Evolutionary conservation across 2,888 invertebrate genomes (phyloP).

Genomic region (Rhamphomyia laevipes): DNA sequence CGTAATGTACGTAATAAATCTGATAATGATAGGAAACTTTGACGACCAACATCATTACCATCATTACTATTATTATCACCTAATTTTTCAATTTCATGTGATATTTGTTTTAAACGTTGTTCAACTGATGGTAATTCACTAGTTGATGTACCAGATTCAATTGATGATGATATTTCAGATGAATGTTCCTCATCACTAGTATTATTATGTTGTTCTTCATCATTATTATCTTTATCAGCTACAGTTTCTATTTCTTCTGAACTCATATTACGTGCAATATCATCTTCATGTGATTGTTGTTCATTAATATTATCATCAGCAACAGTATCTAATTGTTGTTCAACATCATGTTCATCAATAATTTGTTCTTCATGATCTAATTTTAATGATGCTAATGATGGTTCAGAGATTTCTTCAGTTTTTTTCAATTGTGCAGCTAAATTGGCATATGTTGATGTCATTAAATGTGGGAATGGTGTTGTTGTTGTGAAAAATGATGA

Average conservation of each 20-base stretch:
- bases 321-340: constrained; percentile 15
- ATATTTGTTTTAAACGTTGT: constrained; percentile 32
- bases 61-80: constrained; percentile 25
- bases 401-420: constrained; percentile 20
- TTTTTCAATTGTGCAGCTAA: constrained; percentile 16
- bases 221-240: constrained; percentile 9
- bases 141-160: constrained; percentile 14
- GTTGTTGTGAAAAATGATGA: constrained; percentile 22
- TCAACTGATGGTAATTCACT: constrained; percentile 32
- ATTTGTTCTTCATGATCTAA: constrained; percentile 26
- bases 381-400: constrained; percentile 29
- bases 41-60: constrained; percentile 26
- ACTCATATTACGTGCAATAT: constrained; percentile 2
- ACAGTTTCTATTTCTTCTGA: constrained; percentile 11
- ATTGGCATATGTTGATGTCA: constrained; percentile 25
- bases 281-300: neutral
- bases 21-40: constrained; percentile 35
- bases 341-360: constrained; percentile 10
- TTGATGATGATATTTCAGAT: neutral
- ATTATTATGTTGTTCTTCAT: neutral
- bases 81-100: constrained; percentile 34
- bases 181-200: constrained; percentile 6
- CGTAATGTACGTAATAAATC: constrained; percentile 36
- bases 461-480: constrained; percentile 27
- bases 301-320: constrained; percentile 1